phyloP scores from a whole-genome alignment of 2,797 vertebrate genomes.

The Cheirogaleus major region DNA sequence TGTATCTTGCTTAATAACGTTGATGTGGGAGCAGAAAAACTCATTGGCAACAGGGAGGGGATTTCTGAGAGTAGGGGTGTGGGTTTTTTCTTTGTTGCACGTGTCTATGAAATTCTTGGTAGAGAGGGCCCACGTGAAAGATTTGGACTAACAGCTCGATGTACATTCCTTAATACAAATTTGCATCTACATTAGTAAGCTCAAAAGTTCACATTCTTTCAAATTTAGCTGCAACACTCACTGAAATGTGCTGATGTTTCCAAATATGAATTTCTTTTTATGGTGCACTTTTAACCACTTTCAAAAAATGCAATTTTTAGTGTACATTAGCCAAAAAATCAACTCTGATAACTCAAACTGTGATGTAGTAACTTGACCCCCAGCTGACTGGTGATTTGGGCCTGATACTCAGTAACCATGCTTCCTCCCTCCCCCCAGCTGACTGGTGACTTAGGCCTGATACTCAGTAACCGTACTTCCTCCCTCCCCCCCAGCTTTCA shows the following conservation, averaged over 20 bases:
- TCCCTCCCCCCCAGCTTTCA: not conserved
- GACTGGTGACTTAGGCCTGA: not conserved
- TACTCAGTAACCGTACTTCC: not conserved
- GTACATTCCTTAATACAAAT: not conserved
- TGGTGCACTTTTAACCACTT: not conserved
- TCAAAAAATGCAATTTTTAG: not conserved
- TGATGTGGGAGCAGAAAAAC: not conserved
- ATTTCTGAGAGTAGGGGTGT: not conserved
- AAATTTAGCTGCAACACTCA: not conserved
- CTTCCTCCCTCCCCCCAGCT: not conserved
- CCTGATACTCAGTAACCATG: too few species aligned
- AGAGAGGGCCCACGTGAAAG: not conserved
- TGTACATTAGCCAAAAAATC: not conserved
- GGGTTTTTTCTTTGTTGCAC: not conserved
- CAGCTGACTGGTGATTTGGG: not conserved
- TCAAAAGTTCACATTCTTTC: slow-evolving; percentile 41
- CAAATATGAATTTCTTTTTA: slow-evolving; percentile 29
- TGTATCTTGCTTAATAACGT: not conserved
- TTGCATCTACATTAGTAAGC: slow-evolving; percentile 17
- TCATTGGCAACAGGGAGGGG: not conserved
- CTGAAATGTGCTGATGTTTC: slow-evolving; percentile 45
- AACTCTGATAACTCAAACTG: not conserved
- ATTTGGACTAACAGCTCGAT: not conserved
- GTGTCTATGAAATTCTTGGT: not conserved
- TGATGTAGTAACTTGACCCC: not conserved